Evolutionary conservation across 2,888 invertebrate genomes (phyloP), one percentile per base, ranked within the genome.

Genomic region (Escarpia spicata): DNA sequence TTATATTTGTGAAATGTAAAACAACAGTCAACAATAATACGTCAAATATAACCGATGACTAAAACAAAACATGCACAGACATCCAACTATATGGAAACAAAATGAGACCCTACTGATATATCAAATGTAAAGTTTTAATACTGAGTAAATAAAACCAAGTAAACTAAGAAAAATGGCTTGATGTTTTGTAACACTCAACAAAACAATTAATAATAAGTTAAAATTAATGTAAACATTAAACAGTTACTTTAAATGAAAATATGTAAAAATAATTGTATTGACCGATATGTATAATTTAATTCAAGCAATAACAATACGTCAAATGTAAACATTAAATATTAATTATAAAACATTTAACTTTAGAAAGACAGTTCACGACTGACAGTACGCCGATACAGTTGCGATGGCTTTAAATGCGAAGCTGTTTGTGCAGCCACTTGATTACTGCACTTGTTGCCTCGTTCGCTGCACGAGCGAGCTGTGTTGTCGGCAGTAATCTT

Each of bases 401-500:
- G 26, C 19, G 75, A 2, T 26, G 75, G n/a, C 75, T 37, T 37
- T 37, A 37, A 37, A 37, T 37, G 37, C 37, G 37, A 75, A 75
- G 19, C 75, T n/a, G 75, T 19, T 75, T 75, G 75, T 75, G 0
- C 3, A 26, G 75, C 26, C 75, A 19, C 75, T 15, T 75, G 26
- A 75, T 75, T 26, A 75, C 26, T 75, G 75, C 75, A n/a, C 75
- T 26, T 26, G 75, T 75, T 75, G 19, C 75, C 75, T 26, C 75
- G 75, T 75, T 6, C 75, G 75, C 75, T 75, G 75, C 4, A 75
- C 26, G 75, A 75, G 26, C 75, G n/a, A 75, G 3, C n/a, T 75
- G 75, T 75, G 75, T 26, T 75, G 75, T 75, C n/a, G 75, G 75
- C 75, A 75, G 75, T 75, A 75, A 26, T 75, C 75, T 75, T 75